Conservation (phyloP, 2,888 invertebrate genomes). For the Rugalucina vietnamica region DNA sequence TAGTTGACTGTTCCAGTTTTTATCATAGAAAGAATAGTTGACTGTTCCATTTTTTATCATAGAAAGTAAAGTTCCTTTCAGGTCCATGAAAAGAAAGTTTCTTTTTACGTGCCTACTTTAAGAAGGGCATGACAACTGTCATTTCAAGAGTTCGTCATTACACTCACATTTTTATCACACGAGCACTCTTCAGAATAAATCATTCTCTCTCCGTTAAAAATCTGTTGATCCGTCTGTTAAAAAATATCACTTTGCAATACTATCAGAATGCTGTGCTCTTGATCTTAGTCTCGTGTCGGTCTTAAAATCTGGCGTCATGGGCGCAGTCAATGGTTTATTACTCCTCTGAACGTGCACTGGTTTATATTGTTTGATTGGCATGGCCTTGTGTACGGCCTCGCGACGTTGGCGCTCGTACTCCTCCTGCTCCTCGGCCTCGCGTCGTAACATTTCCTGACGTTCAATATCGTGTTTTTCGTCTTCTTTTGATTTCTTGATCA, state of each 20-base stretch:
- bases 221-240: no score
- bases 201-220: no score
- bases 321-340: constrained; percentile 86
- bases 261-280: constrained; percentile 37
- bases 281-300: constrained; percentile 85
- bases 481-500: constrained; percentile 73
- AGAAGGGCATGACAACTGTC: no score
- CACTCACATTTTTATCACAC: no score
- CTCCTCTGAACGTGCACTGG: constrained; percentile 74
- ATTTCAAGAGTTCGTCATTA: no score
- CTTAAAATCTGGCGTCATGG: constrained; percentile 84
- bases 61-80: no score
- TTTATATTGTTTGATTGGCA: constrained; percentile 79
- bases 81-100: no score
- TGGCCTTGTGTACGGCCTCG: constrained; percentile 78
- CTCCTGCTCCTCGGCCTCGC: constrained; percentile 74
- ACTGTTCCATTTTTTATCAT: no score
- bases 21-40: no score
- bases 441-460: constrained; percentile 63
- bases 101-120: no score
- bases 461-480: constrained; percentile 86
- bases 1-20: no score
- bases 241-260: constrained; percentile 9
- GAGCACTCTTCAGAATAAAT: no score
- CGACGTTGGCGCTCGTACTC: constrained; percentile 74